phyloP scores from a whole-genome alignment of 2,113 vertebrate species.

The Rhea pennata region DNA sequence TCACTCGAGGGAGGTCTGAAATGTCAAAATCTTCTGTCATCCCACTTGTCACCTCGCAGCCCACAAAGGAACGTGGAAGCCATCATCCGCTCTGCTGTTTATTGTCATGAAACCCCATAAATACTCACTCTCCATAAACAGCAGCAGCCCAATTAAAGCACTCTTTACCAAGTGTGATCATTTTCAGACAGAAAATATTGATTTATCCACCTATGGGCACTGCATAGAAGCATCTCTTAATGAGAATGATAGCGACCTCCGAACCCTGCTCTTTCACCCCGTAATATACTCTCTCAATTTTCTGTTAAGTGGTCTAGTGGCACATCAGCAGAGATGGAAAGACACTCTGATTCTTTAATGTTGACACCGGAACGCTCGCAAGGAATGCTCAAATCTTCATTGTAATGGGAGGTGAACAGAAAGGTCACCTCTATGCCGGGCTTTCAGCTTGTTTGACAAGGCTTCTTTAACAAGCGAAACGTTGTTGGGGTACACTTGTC shows the following conservation, averaged over 20 bases:
- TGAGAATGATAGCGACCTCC: conserved; percentile 76
- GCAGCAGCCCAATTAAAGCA: conserved; percentile 77
- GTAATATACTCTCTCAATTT: conserved; percentile 77
- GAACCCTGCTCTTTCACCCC: conserved; percentile 75
- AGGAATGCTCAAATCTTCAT: conserved; percentile 66
- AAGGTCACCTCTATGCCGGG: conserved; percentile 62
- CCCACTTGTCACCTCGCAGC: conserved; percentile 47
- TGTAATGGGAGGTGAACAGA: conserved; percentile 66
- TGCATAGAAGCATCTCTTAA: conserved; percentile 78
- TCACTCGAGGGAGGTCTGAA: conserved; percentile 56
- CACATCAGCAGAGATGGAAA: conserved; percentile 71
- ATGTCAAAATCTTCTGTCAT: conserved; percentile 68
- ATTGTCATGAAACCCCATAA: conserved; percentile 68
- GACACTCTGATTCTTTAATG: conserved; percentile 65
- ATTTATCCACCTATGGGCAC: conserved; percentile 72
- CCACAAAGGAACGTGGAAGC: conserved; percentile 57
- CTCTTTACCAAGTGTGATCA: conserved; percentile 75
- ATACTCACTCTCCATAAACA: conserved; percentile 66
- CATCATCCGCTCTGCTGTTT: conserved; percentile 58
- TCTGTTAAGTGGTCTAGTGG: conserved; percentile 74
- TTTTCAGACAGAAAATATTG: conserved; percentile 77
- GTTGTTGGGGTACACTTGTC: conserved; percentile 63
- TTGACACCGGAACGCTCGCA: conserved; percentile 59
- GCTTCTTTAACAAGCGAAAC: conserved; percentile 61
- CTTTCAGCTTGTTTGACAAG: conserved; percentile 71